Conservation (phyloP, 2,797 vertebrate species). For the Platalea minor region DNA sequence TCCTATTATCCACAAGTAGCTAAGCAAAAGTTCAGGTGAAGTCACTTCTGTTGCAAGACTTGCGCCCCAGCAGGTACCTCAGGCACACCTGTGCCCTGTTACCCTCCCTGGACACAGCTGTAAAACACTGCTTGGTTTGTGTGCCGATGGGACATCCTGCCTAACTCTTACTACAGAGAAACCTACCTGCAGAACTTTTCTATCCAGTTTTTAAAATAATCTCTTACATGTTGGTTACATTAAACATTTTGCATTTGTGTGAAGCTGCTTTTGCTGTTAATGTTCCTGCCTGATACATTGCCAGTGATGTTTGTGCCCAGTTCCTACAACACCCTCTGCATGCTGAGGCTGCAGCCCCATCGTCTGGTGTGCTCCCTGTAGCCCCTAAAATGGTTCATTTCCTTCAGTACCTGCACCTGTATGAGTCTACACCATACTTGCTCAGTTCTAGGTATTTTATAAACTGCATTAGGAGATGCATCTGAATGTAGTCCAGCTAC, state of each 20-base stretch:
- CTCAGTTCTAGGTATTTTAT: not conserved
- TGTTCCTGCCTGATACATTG: not conserved
- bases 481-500: not conserved
- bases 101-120: not conserved
- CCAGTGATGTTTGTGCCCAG: not conserved
- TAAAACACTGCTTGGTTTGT: not conserved
- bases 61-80: not conserved
- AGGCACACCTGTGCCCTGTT: not conserved
- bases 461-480: not conserved
- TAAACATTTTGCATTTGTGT: not conserved
- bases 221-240: not conserved
- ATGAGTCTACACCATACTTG: not conserved
- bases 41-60: not conserved
- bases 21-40: not conserved
- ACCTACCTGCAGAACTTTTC: not conserved
- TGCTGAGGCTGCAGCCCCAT: not conserved
- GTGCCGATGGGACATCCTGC: rapidly evolving
- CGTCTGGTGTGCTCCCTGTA: not conserved
- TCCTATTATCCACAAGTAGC: rapidly evolving
- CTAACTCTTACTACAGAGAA: not conserved
- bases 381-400: not conserved
- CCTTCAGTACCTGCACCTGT: not conserved
- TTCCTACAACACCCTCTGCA: rapidly evolving
- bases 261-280: not conserved
- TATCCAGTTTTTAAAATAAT: not conserved